Percentiles rank a stretch among this genome's conserved stretches.
phyloP scores from a whole-genome alignment of 1,140 invertebrate genomes.

The Eumaeus atala region DNA sequence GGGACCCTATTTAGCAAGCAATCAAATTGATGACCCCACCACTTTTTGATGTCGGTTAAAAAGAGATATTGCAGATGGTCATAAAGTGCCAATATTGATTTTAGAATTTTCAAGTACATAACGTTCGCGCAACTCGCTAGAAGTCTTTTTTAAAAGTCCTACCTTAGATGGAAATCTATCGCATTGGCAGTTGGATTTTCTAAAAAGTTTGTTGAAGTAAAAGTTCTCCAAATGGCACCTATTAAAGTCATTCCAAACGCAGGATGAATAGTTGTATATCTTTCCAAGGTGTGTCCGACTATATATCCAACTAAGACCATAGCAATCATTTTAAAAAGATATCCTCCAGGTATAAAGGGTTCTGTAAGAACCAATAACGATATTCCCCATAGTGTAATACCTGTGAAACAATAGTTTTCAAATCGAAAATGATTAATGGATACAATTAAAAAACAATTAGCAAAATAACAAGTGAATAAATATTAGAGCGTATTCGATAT shows the following conservation, averaged over 20 bases:
- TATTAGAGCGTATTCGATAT: neutral
- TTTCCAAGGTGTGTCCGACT: slow-evolving; percentile 82
- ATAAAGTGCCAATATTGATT: too few relatives aligned
- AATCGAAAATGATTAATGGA: neutral
- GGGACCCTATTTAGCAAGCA: too few relatives aligned
- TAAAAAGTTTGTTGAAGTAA: slow-evolving; percentile 79
- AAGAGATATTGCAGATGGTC: too few relatives aligned
- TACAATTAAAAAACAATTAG: too few relatives aligned
- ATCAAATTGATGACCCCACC: too few relatives aligned
- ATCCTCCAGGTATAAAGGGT: slow-evolving; percentile 82
- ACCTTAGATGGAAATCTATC: slow-evolving; percentile 76
- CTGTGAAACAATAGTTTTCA: slow-evolving; percentile 35
- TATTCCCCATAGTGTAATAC: slow-evolving; percentile 82
- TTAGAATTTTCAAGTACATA: too few relatives aligned
- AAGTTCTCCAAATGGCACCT: slow-evolving; percentile 84
- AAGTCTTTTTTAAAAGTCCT: slow-evolving; percentile 1
- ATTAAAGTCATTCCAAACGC: slow-evolving; percentile 89
- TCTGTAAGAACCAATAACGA: slow-evolving; percentile 82
- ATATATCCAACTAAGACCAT: slow-evolving; percentile 83
- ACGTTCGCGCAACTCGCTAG: too few relatives aligned
- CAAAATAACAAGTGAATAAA: too few relatives aligned
- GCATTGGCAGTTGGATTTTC: slow-evolving; percentile 76
- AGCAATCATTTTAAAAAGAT: slow-evolving; percentile 83
- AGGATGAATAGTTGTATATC: slow-evolving; percentile 83
- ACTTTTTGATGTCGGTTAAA: too few relatives aligned